Evolutionary conservation across 1,140 invertebrate genomes (phyloP).

Genomic region (Caenorhabditis briggsae): DNA sequence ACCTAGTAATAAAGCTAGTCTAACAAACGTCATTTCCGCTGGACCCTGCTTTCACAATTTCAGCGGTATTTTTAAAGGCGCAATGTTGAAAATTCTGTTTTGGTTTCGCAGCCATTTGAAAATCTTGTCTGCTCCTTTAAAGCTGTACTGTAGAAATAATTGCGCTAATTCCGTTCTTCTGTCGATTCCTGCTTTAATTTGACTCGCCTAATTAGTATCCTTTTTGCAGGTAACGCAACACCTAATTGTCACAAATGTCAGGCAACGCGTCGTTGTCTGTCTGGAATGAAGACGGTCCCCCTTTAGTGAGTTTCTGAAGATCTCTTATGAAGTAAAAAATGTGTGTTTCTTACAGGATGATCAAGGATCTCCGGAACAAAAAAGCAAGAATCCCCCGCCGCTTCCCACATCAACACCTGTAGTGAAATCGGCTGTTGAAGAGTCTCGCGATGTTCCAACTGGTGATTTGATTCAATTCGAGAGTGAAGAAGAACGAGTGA

Average conservation of each 20-base stretch:
- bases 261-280: neutral
- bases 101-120: too few relatives aligned
- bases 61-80: too few relatives aligned
- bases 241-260: neutral
- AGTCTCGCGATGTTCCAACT: neutral
- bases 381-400: neutral
- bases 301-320: neutral
- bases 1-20: too few relatives aligned
- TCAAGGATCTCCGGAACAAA: neutral
- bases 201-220: neutral
- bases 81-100: too few relatives aligned
- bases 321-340: neutral
- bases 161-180: too few relatives aligned
- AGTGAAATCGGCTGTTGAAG: neutral
- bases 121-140: too few relatives aligned
- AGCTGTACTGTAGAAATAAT: too few relatives aligned
- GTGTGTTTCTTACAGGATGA: neutral
- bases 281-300: neutral
- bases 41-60: too few relatives aligned
- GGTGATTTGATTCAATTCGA: slow-evolving; percentile 28
- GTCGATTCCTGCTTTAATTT: too few relatives aligned
- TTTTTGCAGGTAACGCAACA: slow-evolving; percentile 12
- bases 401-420: neutral
- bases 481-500: slow-evolving; percentile 2
- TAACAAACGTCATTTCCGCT: too few relatives aligned